A percentile compares a stretch with the other conserved stretches of the same genome.
Conservation (phyloP, 2,888 invertebrate species). For the Xestobium rufovillosum region DNA sequence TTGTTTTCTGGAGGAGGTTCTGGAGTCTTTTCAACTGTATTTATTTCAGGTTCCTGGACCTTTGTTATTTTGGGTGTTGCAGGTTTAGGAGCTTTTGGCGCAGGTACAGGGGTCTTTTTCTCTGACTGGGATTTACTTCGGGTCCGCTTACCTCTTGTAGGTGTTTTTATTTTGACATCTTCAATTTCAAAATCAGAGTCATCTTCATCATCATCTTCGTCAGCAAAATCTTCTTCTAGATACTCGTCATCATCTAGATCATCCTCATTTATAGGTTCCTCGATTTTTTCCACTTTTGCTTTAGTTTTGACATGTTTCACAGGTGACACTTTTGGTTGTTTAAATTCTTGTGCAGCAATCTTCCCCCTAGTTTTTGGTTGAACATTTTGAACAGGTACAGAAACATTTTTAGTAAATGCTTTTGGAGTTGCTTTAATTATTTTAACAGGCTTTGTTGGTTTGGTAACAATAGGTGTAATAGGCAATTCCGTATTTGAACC, state of each 20-base stretch:
- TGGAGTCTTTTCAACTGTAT: conserved; percentile 11
- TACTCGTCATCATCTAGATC: conserved; percentile 44
- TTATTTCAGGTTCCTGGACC: conserved; percentile 33
- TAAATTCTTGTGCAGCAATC: conserved; percentile 7
- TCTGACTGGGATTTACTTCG: conserved; percentile 23
- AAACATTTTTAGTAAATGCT: conserved; percentile 16
- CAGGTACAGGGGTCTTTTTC: conserved; percentile 10
- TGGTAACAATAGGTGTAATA: conserved; percentile 19
- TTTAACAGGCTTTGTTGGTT: not conserved
- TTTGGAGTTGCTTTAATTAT: conserved; percentile 19
- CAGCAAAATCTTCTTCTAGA: conserved; percentile 40
- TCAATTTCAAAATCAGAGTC: conserved; percentile 47
- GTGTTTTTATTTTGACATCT: conserved; percentile 24
- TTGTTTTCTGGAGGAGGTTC: conserved; percentile 27
- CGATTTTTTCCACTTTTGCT: conserved; percentile 20
- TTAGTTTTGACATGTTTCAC: conserved; percentile 11
- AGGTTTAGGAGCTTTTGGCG: conserved; percentile 10
- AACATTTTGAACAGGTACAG: conserved; percentile 17
- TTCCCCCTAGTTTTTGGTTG: conserved; percentile 13
- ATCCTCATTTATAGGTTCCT: conserved; percentile 21
- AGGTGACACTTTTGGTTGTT: conserved; percentile 6
- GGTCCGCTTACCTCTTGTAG: conserved; percentile 28
- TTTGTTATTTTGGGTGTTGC: conserved; percentile 15
- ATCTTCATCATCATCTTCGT: conserved; percentile 40
- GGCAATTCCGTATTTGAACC: conserved; percentile 24